phyloP scores from a whole-genome alignment of 2,113 vertebrate genomes.

The Theropithecus gelada region DNA sequence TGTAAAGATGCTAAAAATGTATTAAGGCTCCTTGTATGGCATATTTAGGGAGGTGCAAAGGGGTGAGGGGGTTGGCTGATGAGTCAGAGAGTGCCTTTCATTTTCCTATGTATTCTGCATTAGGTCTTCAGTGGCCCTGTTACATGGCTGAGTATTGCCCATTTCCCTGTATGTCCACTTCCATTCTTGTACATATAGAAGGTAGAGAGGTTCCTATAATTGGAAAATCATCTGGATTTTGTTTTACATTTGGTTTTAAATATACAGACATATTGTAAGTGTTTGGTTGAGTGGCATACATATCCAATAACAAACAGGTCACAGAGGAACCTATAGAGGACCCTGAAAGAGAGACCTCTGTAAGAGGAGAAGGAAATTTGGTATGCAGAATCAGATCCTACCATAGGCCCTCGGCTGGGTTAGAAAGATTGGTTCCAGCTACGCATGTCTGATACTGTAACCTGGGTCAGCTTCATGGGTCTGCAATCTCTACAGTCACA shows the following conservation, averaged over 20 bases:
- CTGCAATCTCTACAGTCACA: accelerated
- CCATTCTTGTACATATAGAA: background rate
- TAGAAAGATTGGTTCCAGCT: background rate
- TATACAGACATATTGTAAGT: background rate
- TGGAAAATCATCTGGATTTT: background rate
- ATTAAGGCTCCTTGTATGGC: background rate
- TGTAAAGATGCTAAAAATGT: background rate
- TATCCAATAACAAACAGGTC: background rate
- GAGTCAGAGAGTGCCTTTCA: background rate
- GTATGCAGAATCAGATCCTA: background rate
- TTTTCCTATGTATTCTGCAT: background rate
- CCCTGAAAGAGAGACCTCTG: background rate
- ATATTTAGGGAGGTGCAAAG: background rate
- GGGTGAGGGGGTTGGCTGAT: accelerated
- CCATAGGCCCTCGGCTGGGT: accelerated
- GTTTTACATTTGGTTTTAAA: background rate
- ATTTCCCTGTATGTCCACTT: background rate
- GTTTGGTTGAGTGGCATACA: background rate
- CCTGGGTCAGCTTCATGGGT: background rate
- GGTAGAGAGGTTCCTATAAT: background rate
- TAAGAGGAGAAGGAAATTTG: background rate
- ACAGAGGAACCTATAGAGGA: background rate
- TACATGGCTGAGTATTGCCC: too few species aligned
- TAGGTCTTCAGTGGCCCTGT: background rate
- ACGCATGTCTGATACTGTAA: background rate